These are phyloP conservation scores for Myodes glareolus DNA, from an alignment of 2,113 vertebrate species.

Conservation along the genomic window DNA sequence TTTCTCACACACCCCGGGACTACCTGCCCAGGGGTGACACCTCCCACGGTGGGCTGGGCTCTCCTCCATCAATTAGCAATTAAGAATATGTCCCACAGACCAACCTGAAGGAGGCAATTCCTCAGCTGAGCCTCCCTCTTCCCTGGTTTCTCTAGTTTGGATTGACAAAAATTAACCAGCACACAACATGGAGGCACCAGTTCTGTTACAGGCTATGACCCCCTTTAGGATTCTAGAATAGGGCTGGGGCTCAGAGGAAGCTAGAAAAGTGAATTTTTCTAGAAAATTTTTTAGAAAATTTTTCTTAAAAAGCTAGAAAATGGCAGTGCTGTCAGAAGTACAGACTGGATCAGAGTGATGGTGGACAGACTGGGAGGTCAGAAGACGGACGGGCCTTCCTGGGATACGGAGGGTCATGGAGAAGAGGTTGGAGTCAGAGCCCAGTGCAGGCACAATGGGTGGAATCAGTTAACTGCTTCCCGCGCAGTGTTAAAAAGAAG, in stretches of 20 bases:
- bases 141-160: background rate
- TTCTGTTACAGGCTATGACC: background rate
- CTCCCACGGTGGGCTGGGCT: background rate
- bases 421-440: background rate
- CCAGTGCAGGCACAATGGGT: background rate
- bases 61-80: background rate
- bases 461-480: background rate
- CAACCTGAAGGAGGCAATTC: background rate
- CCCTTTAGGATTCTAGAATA: background rate
- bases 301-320: too few species aligned
- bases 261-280: background rate
- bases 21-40: background rate
- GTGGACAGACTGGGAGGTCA: background rate
- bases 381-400: background rate
- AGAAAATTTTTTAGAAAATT: too few species aligned
- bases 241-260: background rate
- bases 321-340: background rate
- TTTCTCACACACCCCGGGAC: background rate
- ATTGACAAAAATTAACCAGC: background rate
- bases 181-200: background rate
- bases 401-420: background rate
- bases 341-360: background rate
- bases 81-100: background rate
- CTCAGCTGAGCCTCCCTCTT: background rate
- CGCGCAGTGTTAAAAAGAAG: background rate